phyloP scores from a whole-genome alignment of 2,797 vertebrate species.

The Spinus pinus region DNA sequence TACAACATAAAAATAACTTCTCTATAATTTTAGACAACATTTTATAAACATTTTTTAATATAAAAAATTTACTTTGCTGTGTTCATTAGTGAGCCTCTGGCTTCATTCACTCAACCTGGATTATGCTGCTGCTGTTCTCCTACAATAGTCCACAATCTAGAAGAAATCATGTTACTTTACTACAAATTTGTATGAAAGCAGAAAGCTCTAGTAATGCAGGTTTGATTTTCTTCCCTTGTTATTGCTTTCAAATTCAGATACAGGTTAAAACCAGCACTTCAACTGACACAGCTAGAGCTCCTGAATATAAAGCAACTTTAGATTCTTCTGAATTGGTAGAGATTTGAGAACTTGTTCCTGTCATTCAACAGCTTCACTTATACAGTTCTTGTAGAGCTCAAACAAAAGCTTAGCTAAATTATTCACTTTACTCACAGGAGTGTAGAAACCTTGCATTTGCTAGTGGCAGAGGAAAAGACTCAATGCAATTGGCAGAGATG shows the following conservation, averaged over 20 bases:
- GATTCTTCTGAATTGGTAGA: background rate
- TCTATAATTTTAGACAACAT: background rate
- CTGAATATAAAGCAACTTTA: background rate
- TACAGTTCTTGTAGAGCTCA: background rate
- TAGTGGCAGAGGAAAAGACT: background rate
- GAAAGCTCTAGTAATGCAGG: background rate
- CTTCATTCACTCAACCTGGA: background rate
- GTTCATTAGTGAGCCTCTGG: background rate
- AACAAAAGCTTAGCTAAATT: background rate
- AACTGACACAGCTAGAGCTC: background rate
- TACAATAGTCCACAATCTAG: background rate
- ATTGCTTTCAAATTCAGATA: background rate
- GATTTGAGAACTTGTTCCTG: background rate
- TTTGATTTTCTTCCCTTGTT: background rate
- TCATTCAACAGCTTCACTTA: background rate
- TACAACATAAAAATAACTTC: background rate
- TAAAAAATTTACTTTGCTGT: background rate
- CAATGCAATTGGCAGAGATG: background rate
- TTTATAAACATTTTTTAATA: background rate
- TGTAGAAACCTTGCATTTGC: background rate
- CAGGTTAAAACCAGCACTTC: background rate
- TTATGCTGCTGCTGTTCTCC: background rate
- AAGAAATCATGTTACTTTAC: background rate
- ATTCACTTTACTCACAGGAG: background rate
- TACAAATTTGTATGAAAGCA: background rate